phyloP scores from a whole-genome alignment of 1,140 invertebrate genomes.

The Scaptodrosophila lebanonensis region DNA sequence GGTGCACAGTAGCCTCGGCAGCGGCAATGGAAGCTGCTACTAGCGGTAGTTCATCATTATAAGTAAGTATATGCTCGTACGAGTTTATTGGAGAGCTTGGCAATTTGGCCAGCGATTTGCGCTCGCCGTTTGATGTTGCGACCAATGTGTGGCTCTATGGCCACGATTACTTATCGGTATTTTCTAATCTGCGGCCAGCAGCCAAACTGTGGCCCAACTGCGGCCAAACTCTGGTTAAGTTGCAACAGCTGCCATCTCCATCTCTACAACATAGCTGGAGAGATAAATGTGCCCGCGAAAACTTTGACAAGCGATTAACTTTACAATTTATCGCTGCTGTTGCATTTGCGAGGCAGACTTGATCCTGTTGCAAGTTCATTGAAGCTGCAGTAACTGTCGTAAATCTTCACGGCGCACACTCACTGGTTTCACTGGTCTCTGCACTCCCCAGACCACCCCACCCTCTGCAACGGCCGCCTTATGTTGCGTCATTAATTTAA shows the following conservation, averaged over 20 bases:
- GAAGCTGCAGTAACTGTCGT: constrained; percentile 52
- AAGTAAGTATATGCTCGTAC: too few species aligned
- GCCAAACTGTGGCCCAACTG: too few species aligned
- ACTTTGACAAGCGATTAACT: constrained; percentile 75
- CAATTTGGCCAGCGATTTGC: too few species aligned
- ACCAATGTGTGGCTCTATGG: too few species aligned
- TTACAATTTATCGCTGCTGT: constrained; percentile 59
- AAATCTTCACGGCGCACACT: constrained; percentile 41
- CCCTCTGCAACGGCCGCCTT: constrained; percentile 23
- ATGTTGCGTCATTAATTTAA: constrained; percentile 71
- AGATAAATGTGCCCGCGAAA: constrained; percentile 68
- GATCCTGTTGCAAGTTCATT: constrained; percentile 21
- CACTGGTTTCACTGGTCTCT: constrained; percentile 7
- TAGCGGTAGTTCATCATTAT: too few species aligned
- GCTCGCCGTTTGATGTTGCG: too few species aligned
- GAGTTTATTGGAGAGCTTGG: too few species aligned
- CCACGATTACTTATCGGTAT: too few species aligned
- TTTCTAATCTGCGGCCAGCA: too few species aligned
- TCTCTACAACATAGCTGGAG: constrained; percentile 14
- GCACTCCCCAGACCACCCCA: background rate
- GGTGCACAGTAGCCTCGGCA: too few species aligned
- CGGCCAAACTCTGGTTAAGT: too few species aligned
- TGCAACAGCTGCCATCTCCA: constrained; percentile 10
- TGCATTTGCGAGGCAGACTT: background rate
- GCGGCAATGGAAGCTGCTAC: too few species aligned